Base-by-base conservation (phyloP, 53 echinoderm and acorn worm genomes). In the Paracentrotus lividus region DNA sequence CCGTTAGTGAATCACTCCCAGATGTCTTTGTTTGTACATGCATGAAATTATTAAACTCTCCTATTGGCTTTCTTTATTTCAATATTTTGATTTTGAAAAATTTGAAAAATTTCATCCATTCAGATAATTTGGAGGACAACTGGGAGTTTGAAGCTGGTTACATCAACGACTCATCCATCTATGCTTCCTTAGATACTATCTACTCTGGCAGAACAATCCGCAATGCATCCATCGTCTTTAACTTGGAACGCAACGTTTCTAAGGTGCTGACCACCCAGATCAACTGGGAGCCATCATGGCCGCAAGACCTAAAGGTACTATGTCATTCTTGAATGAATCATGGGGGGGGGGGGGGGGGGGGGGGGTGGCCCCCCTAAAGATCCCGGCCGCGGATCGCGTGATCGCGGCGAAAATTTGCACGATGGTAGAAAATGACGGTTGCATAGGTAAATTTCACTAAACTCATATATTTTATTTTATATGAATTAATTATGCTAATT, bases 251-350 rank as follows among this genome's bases (percentile, higher is more conserved):
- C 81, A 65, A 21, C 40, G 10, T 31, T 7, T 12, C 93, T 24
- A 85, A 47, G 49, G 49, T 86, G 38, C 94, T 98, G 24, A 87
- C 90, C 85, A 95, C 88, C 16, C 95, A 96, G 15, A 90, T 96
- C 77, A 94, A 94, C 33, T 98, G 98, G 98, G 94, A 95, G n/a
- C 96, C 97, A 13, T 38, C 94, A 2, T 97, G 97, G 98, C 95
- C 95, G 14, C 49, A 90, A 32, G 94, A 93, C 53, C 12, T 96
- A 56, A 78, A 93, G 69, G 98, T 97, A 86, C 32, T 32, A n/a
- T n/a, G n/a, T n/a, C n/a, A n/a, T n/a, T n/a, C n/a, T n/a, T n/a
- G n/a, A n/a, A n/a, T n/a, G n/a, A n/a, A n/a, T n/a, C n/a, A n/a
- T n/a, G n/a, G n/a, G n/a, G n/a, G n/a, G n/a, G n/a, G n/a, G n/a